Base-by-base conservation (phyloP, 1,140 invertebrate species). In the Pseudomyrmex gracilis region DNA sequence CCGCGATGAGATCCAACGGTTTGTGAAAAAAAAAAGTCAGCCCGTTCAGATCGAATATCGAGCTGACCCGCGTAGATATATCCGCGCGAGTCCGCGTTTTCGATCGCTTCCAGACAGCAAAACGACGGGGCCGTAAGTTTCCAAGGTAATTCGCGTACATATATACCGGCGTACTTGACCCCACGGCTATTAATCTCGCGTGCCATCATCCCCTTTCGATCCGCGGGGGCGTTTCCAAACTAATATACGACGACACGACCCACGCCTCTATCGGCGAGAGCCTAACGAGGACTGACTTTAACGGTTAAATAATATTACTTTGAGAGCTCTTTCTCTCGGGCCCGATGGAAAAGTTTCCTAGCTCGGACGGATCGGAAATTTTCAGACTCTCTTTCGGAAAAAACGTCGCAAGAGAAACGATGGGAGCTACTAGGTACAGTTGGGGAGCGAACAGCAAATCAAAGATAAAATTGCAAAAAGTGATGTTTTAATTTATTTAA, bases 251-350 rank as follows among this genome's bases (percentile, higher is more conserved):
- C 90, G 91, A 91, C 90, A 90, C 90, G 88, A 89, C 90, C 86
- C 90, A 91, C 91, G 91, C 91, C 91, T 92, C 90, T 91, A 92
- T 91, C 90, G 90, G 87, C 80, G 85, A 84, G 73, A 77, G 63
- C 76, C 89, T 92, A 92, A 92, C 91, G 89, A 92, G 91, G 87
- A 91, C 90, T 90, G 91, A 92, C 91, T 92, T 92, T 91, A 91
- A 92, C 91, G 91, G 90, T 92, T 91, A 92, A 92, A 92, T 92
- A 92, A 92, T 91, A 92, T 91, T 90, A 85, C 85, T 77, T 51
- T 58, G 77, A 83, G 87, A 73, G 71, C 85, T 90, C 82, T 83
- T 73, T 86, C 67, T 74, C 63, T 73, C 43, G 20, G 20, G 49
- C 22, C 51, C 61, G 43, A 60, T 71, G 76, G n/a, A 80, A 49